Conservation (phyloP, 2,797 vertebrate species). For the Ctenochaetus hawaiiensis region DNA sequence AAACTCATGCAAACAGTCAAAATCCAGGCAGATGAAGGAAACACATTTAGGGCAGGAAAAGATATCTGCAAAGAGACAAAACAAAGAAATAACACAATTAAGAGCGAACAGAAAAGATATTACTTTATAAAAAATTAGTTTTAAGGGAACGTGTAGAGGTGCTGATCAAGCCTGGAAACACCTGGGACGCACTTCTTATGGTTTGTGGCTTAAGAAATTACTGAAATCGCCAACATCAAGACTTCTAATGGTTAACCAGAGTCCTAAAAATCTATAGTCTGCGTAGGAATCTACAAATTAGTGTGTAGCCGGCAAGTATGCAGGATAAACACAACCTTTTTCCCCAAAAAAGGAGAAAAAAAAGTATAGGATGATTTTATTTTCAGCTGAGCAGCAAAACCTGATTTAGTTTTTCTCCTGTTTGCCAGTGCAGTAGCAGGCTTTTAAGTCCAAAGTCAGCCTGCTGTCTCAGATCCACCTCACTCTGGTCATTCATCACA, state of each 20-base stretch:
- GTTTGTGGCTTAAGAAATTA: too few species aligned
- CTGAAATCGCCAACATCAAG: too few species aligned
- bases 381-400: slow-evolving; percentile 16
- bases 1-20: too few species aligned
- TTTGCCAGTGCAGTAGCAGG: slow-evolving; percentile 43
- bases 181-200: too few species aligned
- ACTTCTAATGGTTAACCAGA: too few species aligned
- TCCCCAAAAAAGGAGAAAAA: slow-evolving; percentile 24
- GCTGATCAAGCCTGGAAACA: background rate
- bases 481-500: slow-evolving; percentile 78
- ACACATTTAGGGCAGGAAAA: too few species aligned
- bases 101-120: too few species aligned
- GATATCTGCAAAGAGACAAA: too few species aligned
- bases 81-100: too few species aligned
- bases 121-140: background rate
- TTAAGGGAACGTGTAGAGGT: background rate
- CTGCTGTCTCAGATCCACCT: slow-evolving; percentile 66
- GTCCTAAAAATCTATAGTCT: background rate
- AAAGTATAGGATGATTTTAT: slow-evolving; percentile 37
- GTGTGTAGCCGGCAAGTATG: background rate
- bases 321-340: slow-evolving; percentile 10
- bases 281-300: background rate
- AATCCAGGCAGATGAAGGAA: too few species aligned
- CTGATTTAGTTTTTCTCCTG: slow-evolving; percentile 42
- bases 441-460: slow-evolving; percentile 44